phyloP scores from a whole-genome alignment of 2,888 invertebrate species.

The Laspeyria flexula region DNA sequence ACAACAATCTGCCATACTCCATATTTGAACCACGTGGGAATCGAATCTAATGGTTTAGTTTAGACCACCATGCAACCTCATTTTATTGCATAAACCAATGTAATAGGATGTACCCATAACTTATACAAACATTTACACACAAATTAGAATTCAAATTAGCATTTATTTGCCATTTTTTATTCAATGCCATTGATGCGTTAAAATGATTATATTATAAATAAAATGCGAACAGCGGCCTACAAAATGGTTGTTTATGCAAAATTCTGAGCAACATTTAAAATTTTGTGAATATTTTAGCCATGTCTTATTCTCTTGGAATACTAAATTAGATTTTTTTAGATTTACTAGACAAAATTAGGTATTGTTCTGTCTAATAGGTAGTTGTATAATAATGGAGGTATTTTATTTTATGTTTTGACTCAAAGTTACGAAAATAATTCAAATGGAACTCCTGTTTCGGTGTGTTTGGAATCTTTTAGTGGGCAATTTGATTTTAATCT shows the following conservation, averaged over 20 bases:
- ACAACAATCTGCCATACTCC: too few relatives aligned
- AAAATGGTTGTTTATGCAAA: conserved; percentile 43
- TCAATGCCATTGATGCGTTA: conserved; percentile 33
- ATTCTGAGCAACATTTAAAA: conserved; percentile 31
- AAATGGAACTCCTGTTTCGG: too few relatives aligned
- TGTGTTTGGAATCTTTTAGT: too few relatives aligned
- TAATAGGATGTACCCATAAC: conserved; percentile 14
- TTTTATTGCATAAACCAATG: conserved; percentile 21
- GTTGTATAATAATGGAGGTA: too few relatives aligned
- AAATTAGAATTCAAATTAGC: conserved; percentile 35
- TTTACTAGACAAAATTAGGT: background rate
- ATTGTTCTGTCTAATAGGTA: background rate
- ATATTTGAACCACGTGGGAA: too few relatives aligned
- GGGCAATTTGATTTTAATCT: too few relatives aligned
- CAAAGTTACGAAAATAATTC: too few relatives aligned
- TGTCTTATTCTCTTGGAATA: conserved; percentile 29
- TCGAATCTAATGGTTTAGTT: too few relatives aligned
- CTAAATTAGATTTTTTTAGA: conserved; percentile 17
- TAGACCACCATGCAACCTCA: background rate
- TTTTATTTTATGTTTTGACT: too few relatives aligned
- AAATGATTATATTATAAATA: conserved; percentile 28
- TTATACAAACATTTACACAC: conserved; percentile 26
- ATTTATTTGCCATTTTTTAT: conserved; percentile 38
- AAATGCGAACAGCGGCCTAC: conserved; percentile 18
- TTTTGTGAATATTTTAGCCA: conserved; percentile 31